Conservation (phyloP, 2,888 invertebrate species). For the Drosophila percnosoma region DNA sequence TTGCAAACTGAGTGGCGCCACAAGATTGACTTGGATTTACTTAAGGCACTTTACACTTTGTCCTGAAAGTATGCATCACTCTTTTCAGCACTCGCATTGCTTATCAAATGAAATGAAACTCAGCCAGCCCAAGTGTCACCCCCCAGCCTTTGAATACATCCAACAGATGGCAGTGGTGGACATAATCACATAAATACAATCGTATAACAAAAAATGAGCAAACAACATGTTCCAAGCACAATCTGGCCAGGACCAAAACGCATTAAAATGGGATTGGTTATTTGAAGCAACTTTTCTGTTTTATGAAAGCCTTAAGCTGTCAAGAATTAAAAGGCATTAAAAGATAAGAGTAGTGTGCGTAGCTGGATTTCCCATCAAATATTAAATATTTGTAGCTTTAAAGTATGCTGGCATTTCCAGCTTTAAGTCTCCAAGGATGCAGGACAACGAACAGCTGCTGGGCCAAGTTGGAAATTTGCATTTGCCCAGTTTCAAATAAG, state of each 20-base stretch:
- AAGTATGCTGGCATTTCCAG: background rate
- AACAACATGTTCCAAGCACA: background rate
- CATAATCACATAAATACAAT: background rate
- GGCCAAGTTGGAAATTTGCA: constrained; percentile 3
- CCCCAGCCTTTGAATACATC: background rate
- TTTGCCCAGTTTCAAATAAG: constrained; percentile 12
- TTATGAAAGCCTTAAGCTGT: background rate
- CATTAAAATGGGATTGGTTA: background rate
- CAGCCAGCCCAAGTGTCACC: background rate
- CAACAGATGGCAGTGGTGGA: background rate
- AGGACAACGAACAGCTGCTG: constrained; percentile 10
- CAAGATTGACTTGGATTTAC: constrained; percentile 12
- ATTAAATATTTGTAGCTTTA: background rate
- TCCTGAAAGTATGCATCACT: constrained; percentile 58
- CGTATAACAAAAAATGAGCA: background rate
- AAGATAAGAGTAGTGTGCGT: background rate
- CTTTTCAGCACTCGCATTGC: constrained; percentile 5
- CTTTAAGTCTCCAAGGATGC: background rate
- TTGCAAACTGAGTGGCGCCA: constrained; percentile 26
- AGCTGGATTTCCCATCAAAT: background rate
- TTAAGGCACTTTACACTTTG: constrained; percentile 20
- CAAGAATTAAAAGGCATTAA: background rate
- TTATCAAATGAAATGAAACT: constrained; percentile 1
- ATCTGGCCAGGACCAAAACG: background rate
- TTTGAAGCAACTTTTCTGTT: background rate